Evolutionary conservation across 2,113 vertebrate genomes (phyloP).

Genomic region (Diphyllodes magnificus): DNA sequence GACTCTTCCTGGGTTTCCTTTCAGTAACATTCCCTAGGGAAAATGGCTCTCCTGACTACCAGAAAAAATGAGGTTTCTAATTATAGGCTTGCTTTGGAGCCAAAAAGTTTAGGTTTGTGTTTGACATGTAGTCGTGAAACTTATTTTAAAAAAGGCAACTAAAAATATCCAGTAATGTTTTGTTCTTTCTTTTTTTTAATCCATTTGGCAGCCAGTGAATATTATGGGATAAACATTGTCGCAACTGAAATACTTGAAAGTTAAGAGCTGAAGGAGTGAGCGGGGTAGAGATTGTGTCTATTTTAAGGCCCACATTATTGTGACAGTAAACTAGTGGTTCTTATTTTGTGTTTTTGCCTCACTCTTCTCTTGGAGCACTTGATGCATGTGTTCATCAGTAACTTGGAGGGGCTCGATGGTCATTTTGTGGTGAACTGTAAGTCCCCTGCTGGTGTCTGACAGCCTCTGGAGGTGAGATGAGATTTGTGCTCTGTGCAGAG

Average conservation of each 20-base stretch:
- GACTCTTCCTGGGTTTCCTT: constrained; percentile 38
- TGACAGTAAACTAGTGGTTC: not conserved
- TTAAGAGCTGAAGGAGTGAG: constrained; percentile 7
- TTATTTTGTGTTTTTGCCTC: not conserved
- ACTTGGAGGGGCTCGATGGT: not conserved
- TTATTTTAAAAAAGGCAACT: constrained; percentile 17
- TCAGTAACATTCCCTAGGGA: constrained; percentile 39
- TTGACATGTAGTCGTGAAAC: constrained; percentile 56
- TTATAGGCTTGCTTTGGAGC: constrained; percentile 32
- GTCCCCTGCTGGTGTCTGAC: not conserved
- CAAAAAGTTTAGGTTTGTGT: constrained; percentile 50
- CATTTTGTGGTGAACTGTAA: not conserved
- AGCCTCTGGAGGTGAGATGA: not conserved
- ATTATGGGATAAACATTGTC: constrained; percentile 45
- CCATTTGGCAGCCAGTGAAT: constrained; percentile 40
- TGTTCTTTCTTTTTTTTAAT: not conserved
- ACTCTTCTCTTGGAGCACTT: rapidly evolving
- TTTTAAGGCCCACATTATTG: not conserved
- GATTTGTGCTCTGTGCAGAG: not conserved
- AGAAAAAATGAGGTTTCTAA: constrained; percentile 34
- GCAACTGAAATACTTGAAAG: not conserved
- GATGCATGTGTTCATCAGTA: rapidly evolving
- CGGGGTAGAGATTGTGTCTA: not conserved
- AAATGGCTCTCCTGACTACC: not conserved
- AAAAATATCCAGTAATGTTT: constrained; percentile 56